phyloP scores from a whole-genome alignment of 1,140 invertebrate genomes.

The Teleopsis dalmanni region DNA sequence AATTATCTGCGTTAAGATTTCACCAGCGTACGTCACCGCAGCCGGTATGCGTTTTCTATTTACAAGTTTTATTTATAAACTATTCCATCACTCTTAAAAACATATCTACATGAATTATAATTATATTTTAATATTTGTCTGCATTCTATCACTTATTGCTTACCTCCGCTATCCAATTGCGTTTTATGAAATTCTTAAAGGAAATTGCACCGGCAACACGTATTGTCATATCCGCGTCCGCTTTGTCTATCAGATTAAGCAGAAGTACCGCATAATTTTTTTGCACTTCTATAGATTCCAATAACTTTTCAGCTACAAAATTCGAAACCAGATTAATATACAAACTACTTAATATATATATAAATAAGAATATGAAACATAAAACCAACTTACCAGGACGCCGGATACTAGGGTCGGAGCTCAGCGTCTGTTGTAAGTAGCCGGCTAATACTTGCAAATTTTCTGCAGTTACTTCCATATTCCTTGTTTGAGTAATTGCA shows the following conservation, averaged over 20 bases:
- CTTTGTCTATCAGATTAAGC: constrained; percentile 74
- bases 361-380: not conserved
- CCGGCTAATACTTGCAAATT: constrained; percentile 71
- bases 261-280: constrained; percentile 85
- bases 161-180: constrained; percentile 67
- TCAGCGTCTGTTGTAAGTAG: constrained; percentile 85
- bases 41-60: not conserved
- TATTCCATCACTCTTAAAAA: not conserved
- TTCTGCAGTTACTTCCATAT: constrained; percentile 75
- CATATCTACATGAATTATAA: not conserved
- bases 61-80: not conserved
- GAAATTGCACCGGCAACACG: constrained; percentile 81
- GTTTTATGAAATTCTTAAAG: constrained; percentile 95
- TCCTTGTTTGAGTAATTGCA: no score
- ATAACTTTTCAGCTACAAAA: constrained; percentile 85
- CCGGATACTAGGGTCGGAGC: constrained; percentile 68
- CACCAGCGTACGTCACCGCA: not conserved
- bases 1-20: no score
- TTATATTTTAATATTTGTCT: no score
- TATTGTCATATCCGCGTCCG: constrained; percentile 69
- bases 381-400: constrained; percentile 63
- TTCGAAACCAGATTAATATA: not conserved
- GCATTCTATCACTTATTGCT: not conserved
- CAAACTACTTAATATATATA: not conserved
- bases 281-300: constrained; percentile 83